Base-by-base conservation (phyloP, 2,888 invertebrate genomes). In the Macroteleia sp. region DNA sequence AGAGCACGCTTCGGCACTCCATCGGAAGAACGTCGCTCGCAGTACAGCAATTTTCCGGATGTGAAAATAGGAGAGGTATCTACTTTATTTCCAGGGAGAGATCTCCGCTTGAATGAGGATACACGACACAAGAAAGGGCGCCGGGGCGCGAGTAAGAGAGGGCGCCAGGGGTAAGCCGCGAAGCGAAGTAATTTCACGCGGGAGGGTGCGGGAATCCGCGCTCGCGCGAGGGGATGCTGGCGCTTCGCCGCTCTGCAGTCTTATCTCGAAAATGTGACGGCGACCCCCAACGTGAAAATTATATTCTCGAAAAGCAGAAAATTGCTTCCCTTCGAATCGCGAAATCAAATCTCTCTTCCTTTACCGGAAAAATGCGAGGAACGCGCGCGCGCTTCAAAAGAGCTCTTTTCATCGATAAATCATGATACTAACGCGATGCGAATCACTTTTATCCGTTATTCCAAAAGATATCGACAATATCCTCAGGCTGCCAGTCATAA, bases 131-230 rank as follows among this genome's bases (percentile, higher is more conserved):
- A 66, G 73, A 87, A 86, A 81, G 85, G 84, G 71, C 36, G 70
- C 42, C 61, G 34, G 41, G 59, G 62, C 22, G 56, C 59, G 44
- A 16, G 32, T 20, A 39, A 32, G 66, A 66, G 74, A 56, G 77
- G 83, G 85, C 87, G 87, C 87, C 88, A 87, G 87, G 90, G 88
- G 88, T 90, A 90, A 91, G 89, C 89, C 91, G 86, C 89, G 88
- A 83, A 88, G 90, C 90, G 85, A 89, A 91, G 90, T 91, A 91
- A 91, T 91, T 91, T 91, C 89, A 89, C 89, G 88, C 89, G 89
- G 83, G 87, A 84, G 86, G 87, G 84, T 79, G 83, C 80, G 83
- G 87, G 81, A 67, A 79, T 82, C 80, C 77, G 70, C 78, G 77
- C 73, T 32, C 61, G 42, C 69, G 61, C 62, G 34, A 64, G 44